These are phyloP conservation scores for Diorhabda elongata DNA, from an alignment of 1,140 invertebrate species.

Conservation along the genomic window DNA sequence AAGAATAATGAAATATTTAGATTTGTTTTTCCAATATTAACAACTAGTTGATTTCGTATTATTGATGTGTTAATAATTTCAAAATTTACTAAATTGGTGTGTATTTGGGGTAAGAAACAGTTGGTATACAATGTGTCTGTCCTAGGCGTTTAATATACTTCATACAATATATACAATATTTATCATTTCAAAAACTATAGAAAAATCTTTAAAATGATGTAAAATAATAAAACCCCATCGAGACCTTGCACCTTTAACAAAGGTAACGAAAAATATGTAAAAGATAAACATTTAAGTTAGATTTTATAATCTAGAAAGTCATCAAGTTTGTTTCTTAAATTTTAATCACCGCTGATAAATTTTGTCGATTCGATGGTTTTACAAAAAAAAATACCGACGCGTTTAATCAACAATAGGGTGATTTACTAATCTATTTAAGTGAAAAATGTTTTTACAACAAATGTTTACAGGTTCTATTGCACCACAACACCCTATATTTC, in stretches of 20 bases:
- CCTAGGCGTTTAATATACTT: slow-evolving; percentile 37
- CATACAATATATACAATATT: slow-evolving; percentile 40
- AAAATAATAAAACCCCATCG: slow-evolving; percentile 28
- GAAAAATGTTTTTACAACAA: not conserved
- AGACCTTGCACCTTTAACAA: slow-evolving; percentile 34
- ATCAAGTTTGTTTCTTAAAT: not conserved
- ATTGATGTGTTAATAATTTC: too few species aligned
- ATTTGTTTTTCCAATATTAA: not conserved
- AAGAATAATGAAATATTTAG: not conserved
- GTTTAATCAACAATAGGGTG: not conserved
- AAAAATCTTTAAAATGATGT: slow-evolving; percentile 37
- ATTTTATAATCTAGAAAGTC: not conserved
- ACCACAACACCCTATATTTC: slow-evolving; percentile 1
- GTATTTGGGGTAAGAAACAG: slow-evolving; percentile 1
- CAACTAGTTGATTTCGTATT: too few species aligned
- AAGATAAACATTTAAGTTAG: slow-evolving; percentile 20
- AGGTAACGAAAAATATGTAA: slow-evolving; percentile 37
- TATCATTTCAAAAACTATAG: slow-evolving; percentile 41
- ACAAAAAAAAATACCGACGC: not conserved
- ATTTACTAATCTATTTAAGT: not conserved
- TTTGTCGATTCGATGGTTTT: not conserved
- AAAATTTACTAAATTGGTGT: too few species aligned
- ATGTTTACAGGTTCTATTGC: slow-evolving; percentile 9
- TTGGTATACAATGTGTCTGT: slow-evolving; percentile 33
- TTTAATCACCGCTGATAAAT: not conserved